phyloP scores from a whole-genome alignment of 2,113 vertebrate species.

The Triplophysa dalaica region DNA sequence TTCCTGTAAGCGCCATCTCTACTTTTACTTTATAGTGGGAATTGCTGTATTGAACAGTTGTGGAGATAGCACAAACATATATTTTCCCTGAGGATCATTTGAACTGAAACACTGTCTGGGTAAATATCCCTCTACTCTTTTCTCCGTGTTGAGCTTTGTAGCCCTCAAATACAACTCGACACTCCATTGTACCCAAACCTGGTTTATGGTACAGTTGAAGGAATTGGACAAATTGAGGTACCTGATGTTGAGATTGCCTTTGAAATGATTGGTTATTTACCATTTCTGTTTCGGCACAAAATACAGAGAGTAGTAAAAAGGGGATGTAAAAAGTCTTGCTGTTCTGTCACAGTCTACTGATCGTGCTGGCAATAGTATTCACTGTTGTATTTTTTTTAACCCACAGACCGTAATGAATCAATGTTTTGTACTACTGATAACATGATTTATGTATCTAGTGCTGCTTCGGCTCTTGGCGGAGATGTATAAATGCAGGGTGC shows the following conservation, averaged over 20 bases:
- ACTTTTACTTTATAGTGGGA: conserved; percentile 4
- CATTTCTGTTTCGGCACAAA: conserved; percentile 4
- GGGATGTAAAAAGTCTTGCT: not conserved
- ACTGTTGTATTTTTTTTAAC: conserved; percentile 47
- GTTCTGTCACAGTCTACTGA: conserved; percentile 23
- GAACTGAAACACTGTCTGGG: not conserved
- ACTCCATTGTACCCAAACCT: not conserved
- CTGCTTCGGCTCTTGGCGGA: conserved; percentile 28
- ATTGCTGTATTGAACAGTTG: not conserved
- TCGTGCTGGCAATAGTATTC: not conserved
- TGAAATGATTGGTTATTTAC: not conserved
- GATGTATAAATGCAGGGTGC: conserved; percentile 11
- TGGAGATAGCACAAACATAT: not conserved
- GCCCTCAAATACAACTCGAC: not conserved
- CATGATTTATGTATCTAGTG: conserved; percentile 42
- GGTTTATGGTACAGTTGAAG: not conserved
- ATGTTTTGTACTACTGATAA: conserved; percentile 37
- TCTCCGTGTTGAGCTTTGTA: not conserved
- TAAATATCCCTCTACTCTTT: not conserved
- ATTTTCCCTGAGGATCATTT: not conserved
- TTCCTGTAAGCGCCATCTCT: conserved; percentile 40
- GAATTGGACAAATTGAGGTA: not conserved
- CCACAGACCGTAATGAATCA: conserved; percentile 22
- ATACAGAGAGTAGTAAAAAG: conserved; percentile 2
- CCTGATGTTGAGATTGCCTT: not conserved